Evolutionary conservation across 2,113 vertebrate genomes (phyloP).

Genomic region (Caranx ignobilis): DNA sequence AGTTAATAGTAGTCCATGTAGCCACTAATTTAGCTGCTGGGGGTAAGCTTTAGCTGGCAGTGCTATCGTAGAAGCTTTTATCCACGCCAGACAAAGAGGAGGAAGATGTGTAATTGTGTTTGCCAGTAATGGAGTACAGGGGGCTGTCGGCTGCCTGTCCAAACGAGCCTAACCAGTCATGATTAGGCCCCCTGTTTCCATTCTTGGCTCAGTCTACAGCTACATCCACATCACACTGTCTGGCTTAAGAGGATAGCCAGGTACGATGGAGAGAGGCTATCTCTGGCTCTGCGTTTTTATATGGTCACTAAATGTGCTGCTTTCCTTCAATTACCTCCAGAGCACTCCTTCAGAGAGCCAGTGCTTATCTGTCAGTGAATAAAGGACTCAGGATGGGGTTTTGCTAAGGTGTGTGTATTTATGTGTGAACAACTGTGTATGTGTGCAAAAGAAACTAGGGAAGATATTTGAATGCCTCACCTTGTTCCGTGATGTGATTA

Average conservation of each 20-base stretch:
- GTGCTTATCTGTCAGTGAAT: conserved; percentile 60
- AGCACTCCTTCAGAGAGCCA: conserved; percentile 59
- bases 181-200: conserved; percentile 71
- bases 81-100: conserved; percentile 56
- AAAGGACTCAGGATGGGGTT: conserved; percentile 36
- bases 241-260: conserved; percentile 62
- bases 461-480: conserved; percentile 71
- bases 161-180: conserved; percentile 76
- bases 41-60: conserved; percentile 43
- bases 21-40: conserved; percentile 44
- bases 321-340: conserved; percentile 74
- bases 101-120: conserved; percentile 81
- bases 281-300: conserved; percentile 54
- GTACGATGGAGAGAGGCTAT: conserved; percentile 35
- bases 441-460: neutral
- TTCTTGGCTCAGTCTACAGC: conserved; percentile 59
- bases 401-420: neutral
- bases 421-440: neutral
- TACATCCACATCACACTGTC: conserved; percentile 55
- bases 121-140: conserved; percentile 78
- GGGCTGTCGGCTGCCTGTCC: conserved; percentile 71
- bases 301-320: conserved; percentile 62
- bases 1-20: conserved; percentile 27
- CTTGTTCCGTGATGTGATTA: conserved; percentile 97
- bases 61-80: conserved; percentile 55